These are phyloP conservation scores for Eptatretus atami DNA, from an alignment of 2,797 vertebrate genomes.

Conservation along the genomic window DNA sequence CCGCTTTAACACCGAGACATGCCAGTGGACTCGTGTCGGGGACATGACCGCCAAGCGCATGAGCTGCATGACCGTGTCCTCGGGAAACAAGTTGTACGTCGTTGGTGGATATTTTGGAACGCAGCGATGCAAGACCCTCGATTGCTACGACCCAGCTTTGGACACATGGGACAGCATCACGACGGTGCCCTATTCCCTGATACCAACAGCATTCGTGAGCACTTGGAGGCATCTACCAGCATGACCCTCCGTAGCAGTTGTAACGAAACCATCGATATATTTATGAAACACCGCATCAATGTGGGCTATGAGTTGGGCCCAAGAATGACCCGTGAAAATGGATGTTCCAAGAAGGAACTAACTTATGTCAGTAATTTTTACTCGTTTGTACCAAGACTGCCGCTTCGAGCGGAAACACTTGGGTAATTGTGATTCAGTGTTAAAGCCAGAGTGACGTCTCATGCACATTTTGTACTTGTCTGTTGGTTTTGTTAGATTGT, in stretches of 20 bases:
- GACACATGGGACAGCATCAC: constrained; percentile 79
- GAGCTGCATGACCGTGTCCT: constrained; percentile 67
- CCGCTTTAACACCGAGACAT: constrained; percentile 55
- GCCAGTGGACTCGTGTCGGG: constrained; percentile 54
- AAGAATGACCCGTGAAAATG: too few species aligned
- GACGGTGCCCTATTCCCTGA: constrained; percentile 69
- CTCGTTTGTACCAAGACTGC: too few species aligned
- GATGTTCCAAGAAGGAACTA: too few species aligned
- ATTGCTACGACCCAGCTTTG: constrained; percentile 59
- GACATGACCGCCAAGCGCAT: constrained; percentile 86
- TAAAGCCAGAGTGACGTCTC: too few species aligned
- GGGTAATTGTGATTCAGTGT: too few species aligned
- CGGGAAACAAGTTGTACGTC: constrained; percentile 67
- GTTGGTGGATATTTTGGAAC: constrained; percentile 77
- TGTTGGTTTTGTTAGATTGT: too few species aligned
- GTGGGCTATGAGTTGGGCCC: too few species aligned
- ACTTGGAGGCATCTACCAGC: constrained; percentile 78
- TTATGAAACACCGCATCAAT: too few species aligned
- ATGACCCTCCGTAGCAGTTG: constrained; percentile 12
- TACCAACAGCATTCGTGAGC: constrained; percentile 75
- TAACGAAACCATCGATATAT: too few species aligned
- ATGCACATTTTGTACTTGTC: too few species aligned
- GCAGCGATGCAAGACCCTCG: constrained; percentile 61
- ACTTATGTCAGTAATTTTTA: too few species aligned
- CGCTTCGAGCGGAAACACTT: too few species aligned